phyloP scores from a whole-genome alignment of 2,888 invertebrate species.

The Drosophila recens region DNA sequence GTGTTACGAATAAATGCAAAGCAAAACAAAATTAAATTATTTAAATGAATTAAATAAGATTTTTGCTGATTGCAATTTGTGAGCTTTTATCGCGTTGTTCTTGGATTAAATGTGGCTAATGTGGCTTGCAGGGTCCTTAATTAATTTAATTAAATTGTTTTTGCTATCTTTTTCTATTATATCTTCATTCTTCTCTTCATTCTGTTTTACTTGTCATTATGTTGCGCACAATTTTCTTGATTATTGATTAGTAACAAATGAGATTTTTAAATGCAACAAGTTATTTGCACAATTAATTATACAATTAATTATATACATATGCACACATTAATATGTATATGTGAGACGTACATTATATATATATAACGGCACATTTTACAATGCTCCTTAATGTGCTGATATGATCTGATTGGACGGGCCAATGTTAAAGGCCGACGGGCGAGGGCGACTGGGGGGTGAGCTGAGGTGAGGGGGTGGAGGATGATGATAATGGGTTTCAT shows the following conservation, averaged over 20 bases:
- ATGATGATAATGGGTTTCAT: conserved; percentile 23
- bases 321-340: conserved; percentile 31
- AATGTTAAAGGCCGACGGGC: conserved; percentile 16
- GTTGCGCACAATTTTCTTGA: conserved; percentile 30
- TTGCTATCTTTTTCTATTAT: conserved; percentile 23
- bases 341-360: conserved; percentile 11
- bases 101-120: conserved; percentile 53
- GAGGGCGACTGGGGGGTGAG: conserved; percentile 11
- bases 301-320: conserved; percentile 45
- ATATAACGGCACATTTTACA: conserved; percentile 23
- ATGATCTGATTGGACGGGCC: conserved; percentile 44
- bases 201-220: background rate
- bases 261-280: conserved; percentile 68
- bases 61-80: conserved; percentile 61
- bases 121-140: conserved; percentile 27
- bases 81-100: conserved; percentile 37
- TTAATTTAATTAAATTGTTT: conserved; percentile 32
- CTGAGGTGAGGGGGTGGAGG: background rate
- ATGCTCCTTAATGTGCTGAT: conserved; percentile 49
- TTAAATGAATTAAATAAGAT: conserved; percentile 83
- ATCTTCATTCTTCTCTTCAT: conserved; percentile 1
- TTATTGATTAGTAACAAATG: conserved; percentile 81
- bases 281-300: conserved; percentile 74
- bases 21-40: conserved; percentile 81
- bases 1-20: conserved; percentile 56